These are phyloP conservation scores for Mellivora capensis DNA, from an alignment of 2,113 vertebrate species.

Conservation along the genomic window DNA sequence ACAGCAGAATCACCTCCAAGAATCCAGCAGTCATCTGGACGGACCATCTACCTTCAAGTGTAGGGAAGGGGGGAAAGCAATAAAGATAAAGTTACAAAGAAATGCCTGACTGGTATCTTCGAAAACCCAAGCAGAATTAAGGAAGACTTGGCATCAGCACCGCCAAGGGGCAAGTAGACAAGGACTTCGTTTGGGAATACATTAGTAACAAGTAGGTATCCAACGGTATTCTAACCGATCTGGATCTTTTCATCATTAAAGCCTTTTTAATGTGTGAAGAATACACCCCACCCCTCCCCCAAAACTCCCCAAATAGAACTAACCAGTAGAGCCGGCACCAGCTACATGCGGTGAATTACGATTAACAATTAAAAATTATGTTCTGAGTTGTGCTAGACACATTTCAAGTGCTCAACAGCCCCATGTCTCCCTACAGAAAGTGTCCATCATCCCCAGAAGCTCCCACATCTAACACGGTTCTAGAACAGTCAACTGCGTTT, in stretches of 20 bases:
- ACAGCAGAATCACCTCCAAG: constrained; percentile 25
- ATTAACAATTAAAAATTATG: not conserved
- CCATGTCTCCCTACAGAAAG: not conserved
- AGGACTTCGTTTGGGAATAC: not conserved
- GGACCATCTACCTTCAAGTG: not conserved
- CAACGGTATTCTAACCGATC: not conserved
- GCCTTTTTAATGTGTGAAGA: not conserved
- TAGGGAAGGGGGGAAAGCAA: rapidly evolving
- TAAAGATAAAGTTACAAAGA: not conserved
- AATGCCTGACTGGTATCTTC: not conserved
- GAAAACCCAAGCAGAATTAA: not conserved
- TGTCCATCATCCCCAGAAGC: not conserved
- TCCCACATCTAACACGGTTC: not conserved
- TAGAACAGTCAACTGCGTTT: not conserved
- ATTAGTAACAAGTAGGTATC: not conserved
- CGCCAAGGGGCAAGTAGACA: not conserved
- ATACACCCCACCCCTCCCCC: not conserved
- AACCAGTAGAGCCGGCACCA: not conserved
- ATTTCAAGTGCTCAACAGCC: not conserved
- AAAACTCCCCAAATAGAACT: not conserved
- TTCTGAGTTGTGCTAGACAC: not conserved
- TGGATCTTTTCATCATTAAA: not conserved
- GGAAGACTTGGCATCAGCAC: not conserved
- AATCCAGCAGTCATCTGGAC: constrained; percentile 51
- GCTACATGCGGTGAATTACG: not conserved